Conservation (phyloP, 2,888 invertebrate species). For the Asteroscopus sphinx region DNA sequence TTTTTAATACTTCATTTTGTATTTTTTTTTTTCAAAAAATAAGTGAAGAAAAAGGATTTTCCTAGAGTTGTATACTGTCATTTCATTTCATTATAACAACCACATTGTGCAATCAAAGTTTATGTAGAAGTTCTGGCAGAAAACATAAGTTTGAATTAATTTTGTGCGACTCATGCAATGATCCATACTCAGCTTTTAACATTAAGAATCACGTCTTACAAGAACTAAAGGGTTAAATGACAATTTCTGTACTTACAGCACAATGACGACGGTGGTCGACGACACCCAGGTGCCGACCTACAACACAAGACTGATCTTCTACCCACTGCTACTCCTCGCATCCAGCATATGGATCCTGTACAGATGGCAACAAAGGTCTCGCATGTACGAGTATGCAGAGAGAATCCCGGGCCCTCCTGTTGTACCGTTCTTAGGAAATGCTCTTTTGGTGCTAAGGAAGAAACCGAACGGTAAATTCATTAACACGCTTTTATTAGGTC, state of each 20-base stretch:
- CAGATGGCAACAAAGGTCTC: slow-evolving; percentile 86
- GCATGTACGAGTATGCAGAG: slow-evolving; percentile 90
- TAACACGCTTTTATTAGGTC: not conserved
- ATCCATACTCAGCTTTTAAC: no score
- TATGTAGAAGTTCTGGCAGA: no score
- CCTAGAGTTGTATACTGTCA: no score
- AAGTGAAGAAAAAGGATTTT: no score
- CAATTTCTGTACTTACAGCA: slow-evolving; percentile 46
- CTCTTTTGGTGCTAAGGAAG: slow-evolving; percentile 90
- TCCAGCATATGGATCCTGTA: slow-evolving; percentile 75
- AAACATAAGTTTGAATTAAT: no score
- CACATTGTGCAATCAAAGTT: no score
- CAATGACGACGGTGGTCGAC: slow-evolving; percentile 63
- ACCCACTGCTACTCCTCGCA: slow-evolving; percentile 72
- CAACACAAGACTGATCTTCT: slow-evolving; percentile 68
- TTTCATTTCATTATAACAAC: no score
- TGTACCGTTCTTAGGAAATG: slow-evolving; percentile 92
- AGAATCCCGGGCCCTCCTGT: slow-evolving; percentile 92
- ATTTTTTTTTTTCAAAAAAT: no score
- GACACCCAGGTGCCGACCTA: slow-evolving; percentile 56
- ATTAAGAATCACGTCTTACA: no score
- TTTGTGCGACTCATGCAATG: no score
- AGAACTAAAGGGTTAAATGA: not conserved
- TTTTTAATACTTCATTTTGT: no score
- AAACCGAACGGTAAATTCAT: slow-evolving; percentile 88